These are phyloP conservation scores for Phaonia tiefii DNA, from an alignment of 2,888 invertebrate genomes.

Conservation along the genomic window DNA sequence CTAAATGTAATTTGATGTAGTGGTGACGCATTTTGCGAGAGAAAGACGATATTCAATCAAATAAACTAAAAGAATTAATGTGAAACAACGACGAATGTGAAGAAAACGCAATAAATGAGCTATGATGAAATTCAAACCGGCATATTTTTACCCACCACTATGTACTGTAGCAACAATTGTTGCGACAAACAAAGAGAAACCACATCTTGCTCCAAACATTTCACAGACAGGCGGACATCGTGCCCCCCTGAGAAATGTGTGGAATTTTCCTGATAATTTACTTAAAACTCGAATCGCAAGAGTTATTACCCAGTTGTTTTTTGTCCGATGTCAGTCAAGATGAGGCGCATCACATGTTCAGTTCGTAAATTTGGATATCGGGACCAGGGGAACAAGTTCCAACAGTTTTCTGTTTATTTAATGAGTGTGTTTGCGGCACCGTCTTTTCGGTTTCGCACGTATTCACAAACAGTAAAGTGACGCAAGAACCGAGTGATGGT, in stretches of 20 bases:
- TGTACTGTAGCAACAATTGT: conserved; percentile 14
- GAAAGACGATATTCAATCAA: conserved; percentile 14
- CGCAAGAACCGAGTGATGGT: conserved; percentile 25
- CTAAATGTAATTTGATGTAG: conserved; percentile 41
- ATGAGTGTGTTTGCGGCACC: neutral
- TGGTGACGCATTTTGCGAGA: conserved; percentile 61
- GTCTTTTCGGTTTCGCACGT: conserved; percentile 64
- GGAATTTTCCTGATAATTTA: conserved; percentile 58
- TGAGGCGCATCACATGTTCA: neutral
- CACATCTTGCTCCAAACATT: conserved; percentile 18
- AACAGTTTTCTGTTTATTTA: conserved; percentile 2
- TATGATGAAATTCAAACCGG: conserved; percentile 70
- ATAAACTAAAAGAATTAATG: conserved; percentile 42
- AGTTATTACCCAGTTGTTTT: conserved; percentile 53
- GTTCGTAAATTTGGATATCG: neutral
- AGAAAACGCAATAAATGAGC: conserved; percentile 65
- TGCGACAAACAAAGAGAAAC: conserved; percentile 16
- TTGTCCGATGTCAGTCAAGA: conserved; percentile 16
- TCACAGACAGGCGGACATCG: neutral
- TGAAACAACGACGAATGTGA: conserved; percentile 48
- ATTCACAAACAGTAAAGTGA: conserved; percentile 64
- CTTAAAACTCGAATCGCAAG: conserved; percentile 26
- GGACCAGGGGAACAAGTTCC: neutral
- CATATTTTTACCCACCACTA: conserved; percentile 37
- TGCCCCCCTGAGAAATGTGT: neutral